A percentile compares a stretch with the other conserved stretches of the same genome.
These are phyloP conservation scores for Rhabdornis inornatus DNA, from an alignment of 2,113 vertebrate species.

Conservation along the genomic window DNA sequence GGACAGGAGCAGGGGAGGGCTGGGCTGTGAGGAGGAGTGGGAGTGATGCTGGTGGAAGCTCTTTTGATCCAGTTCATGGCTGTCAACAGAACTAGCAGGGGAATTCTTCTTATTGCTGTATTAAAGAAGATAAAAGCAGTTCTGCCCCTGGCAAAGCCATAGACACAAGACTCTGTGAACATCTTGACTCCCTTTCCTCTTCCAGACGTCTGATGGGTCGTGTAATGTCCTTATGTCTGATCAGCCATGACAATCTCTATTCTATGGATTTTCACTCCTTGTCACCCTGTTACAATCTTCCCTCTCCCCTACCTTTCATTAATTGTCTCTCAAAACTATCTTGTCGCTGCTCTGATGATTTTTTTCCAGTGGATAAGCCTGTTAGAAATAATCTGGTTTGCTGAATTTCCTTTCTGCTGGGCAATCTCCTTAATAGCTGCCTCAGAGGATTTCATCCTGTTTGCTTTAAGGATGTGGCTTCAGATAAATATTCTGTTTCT, in stretches of 20 bases:
- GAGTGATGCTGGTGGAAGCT: neutral
- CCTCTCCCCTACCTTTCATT: conserved; percentile 8
- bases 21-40: neutral
- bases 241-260: neutral
- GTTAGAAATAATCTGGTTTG: conserved; percentile 68
- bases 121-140: neutral
- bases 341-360: conserved; percentile 6
- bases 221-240: neutral
- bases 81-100: neutral
- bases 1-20: neutral
- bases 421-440: conserved; percentile 24
- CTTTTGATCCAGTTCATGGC: neutral
- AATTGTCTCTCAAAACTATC: conserved; percentile 36
- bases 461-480: conserved; percentile 12
- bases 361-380: conserved; percentile 48
- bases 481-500: neutral
- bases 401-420: conserved; percentile 52
- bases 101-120: neutral
- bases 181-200: neutral
- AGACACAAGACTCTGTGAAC: neutral
- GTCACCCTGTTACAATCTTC: conserved; percentile 4
- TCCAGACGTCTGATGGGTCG: neutral
- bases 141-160: neutral
- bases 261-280: neutral
- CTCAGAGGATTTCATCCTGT: neutral